Evolutionary conservation across 1,140 invertebrate species (phyloP).

Genomic region (Pararge aegeria): DNA sequence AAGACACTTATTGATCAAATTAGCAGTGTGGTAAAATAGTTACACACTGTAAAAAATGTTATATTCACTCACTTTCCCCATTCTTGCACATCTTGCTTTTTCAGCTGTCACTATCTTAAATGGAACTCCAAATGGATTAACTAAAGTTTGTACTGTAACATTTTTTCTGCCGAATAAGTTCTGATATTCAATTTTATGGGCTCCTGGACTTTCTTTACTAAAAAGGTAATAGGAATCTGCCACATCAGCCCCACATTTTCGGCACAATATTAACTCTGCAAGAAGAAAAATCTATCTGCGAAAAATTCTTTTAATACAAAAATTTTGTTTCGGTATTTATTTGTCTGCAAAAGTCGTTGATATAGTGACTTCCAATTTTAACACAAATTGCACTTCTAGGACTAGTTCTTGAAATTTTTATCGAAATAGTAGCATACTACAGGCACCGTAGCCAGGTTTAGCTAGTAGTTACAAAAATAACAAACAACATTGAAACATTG

Average conservation of each 20-base stretch:
- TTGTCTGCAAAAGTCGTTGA: too few relatives aligned
- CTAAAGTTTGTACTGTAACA: constrained; percentile 74
- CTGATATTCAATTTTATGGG: constrained; percentile 63
- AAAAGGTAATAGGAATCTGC: constrained; percentile 75
- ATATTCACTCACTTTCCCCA: constrained; percentile 61
- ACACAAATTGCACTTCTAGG: too few relatives aligned
- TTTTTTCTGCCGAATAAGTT: constrained; percentile 75
- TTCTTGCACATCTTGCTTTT: constrained; percentile 74
- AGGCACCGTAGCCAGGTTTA: too few relatives aligned
- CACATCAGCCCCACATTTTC: constrained; percentile 78
- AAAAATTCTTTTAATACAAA: too few relatives aligned
- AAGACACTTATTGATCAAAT: too few relatives aligned
- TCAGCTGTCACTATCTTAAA: constrained; percentile 75
- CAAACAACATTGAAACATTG: not conserved
- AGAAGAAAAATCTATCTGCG: constrained; percentile 28
- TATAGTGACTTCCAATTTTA: too few relatives aligned
- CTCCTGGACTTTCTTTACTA: constrained; percentile 71
- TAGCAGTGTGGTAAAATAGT: too few relatives aligned
- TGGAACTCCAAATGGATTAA: constrained; percentile 76
- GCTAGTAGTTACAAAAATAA: too few relatives aligned
- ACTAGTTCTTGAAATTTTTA: too few relatives aligned
- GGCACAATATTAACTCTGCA: constrained; percentile 76
- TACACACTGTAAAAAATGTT: not conserved
- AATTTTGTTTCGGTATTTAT: too few relatives aligned
- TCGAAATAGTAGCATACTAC: too few relatives aligned